Evolutionary conservation across 2,888 invertebrate species (phyloP).

Genomic region (Drosophila birchii): DNA sequence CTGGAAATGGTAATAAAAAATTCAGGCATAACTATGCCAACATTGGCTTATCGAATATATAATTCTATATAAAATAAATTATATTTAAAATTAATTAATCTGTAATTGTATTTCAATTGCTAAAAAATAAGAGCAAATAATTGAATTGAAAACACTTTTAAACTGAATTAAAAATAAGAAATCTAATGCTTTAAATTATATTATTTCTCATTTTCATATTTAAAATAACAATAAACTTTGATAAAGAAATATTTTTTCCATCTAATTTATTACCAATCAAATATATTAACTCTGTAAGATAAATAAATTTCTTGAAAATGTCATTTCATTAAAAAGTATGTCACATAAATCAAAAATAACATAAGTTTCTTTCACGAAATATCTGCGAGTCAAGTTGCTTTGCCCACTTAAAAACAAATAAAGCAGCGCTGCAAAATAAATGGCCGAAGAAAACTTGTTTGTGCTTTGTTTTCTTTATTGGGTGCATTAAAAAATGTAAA

Average conservation of each 20-base stretch:
- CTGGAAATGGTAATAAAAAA: background rate
- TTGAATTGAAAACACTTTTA: background rate
- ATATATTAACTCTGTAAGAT: background rate
- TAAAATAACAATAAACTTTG: background rate
- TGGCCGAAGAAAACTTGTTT: constrained; percentile 41
- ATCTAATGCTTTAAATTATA: background rate
- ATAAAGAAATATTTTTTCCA: background rate
- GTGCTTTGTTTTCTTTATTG: constrained; percentile 48
- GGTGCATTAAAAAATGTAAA: constrained; percentile 70
- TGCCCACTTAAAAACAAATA: constrained; percentile 54
- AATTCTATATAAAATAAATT: background rate
- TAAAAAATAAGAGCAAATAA: background rate
- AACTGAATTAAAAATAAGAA: background rate
- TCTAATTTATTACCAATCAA: background rate
- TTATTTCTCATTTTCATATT: background rate
- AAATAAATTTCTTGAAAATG: background rate
- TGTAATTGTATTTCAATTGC: background rate
- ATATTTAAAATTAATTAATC: background rate
- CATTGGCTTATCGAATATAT: background rate
- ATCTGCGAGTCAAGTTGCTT: constrained; percentile 55
- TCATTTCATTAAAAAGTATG: background rate
- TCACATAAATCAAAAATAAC: constrained; percentile 16
- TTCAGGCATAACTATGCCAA: background rate
- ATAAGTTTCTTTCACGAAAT: constrained; percentile 23
- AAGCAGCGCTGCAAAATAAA: constrained; percentile 53